These are phyloP conservation scores for Mesembrinibis cayennensis DNA, from an alignment of 2,113 vertebrate genomes.

Conservation along the genomic window DNA sequence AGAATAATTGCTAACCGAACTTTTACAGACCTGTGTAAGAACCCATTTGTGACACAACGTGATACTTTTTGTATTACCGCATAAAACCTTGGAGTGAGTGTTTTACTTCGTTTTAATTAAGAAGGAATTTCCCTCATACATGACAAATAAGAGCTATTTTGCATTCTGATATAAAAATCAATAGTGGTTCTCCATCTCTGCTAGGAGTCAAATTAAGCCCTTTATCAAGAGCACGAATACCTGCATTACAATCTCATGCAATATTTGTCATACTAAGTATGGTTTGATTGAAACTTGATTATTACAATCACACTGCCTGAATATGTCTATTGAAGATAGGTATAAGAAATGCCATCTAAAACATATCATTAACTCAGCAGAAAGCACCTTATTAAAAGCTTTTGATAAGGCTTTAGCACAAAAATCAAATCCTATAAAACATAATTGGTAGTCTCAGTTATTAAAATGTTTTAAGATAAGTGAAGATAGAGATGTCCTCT, in stretches of 20 bases:
- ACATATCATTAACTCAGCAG: slow-evolving; percentile 78
- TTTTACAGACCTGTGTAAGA: slow-evolving; percentile 54
- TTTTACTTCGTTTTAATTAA: slow-evolving; percentile 79
- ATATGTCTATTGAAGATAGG: slow-evolving; percentile 77
- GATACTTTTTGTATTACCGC: slow-evolving; percentile 65
- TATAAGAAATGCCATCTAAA: slow-evolving; percentile 77
- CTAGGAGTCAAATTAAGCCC: slow-evolving; percentile 76
- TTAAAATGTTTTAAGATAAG: slow-evolving; percentile 78
- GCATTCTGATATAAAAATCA: slow-evolving; percentile 75
- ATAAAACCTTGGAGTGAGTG: slow-evolving; percentile 60
- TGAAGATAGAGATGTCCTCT: slow-evolving; percentile 70
- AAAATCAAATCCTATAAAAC: slow-evolving; percentile 74
- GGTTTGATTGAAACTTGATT: slow-evolving; percentile 82
- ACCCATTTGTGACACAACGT: slow-evolving; percentile 62
- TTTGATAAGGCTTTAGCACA: slow-evolving; percentile 73
- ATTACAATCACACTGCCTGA: slow-evolving; percentile 79
- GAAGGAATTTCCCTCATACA: slow-evolving; percentile 71
- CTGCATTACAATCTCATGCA: slow-evolving; percentile 74
- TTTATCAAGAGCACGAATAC: slow-evolving; percentile 77
- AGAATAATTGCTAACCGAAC: slow-evolving; percentile 62
- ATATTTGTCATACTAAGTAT: slow-evolving; percentile 78
- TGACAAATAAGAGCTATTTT: slow-evolving; percentile 75
- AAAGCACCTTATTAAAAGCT: slow-evolving; percentile 80
- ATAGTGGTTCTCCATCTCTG: slow-evolving; percentile 67
- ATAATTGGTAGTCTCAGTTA: slow-evolving; percentile 74